These are phyloP conservation scores for Brachionus rubens DNA, from an alignment of 1,140 invertebrate genomes.

Conservation along the genomic window DNA sequence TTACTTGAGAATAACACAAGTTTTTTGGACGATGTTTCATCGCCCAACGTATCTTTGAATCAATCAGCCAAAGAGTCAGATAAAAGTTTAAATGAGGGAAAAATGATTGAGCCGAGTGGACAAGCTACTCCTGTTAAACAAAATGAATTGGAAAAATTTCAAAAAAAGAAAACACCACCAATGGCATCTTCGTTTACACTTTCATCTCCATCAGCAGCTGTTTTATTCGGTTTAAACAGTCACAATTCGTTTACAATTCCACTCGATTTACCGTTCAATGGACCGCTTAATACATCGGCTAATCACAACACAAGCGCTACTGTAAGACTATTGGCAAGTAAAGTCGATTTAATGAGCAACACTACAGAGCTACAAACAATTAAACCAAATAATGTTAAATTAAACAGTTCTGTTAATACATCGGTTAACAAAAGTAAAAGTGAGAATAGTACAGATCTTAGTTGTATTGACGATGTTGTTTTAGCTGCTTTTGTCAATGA, in stretches of 20 bases:
- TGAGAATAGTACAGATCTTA: slow-evolving; percentile 29
- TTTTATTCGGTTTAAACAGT: slow-evolving; percentile 8
- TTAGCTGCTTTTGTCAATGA: slow-evolving; percentile 39
- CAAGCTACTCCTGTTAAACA: neutral
- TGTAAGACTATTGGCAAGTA: neutral
- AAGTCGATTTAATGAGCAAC: slow-evolving; percentile 6
- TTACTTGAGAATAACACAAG: slow-evolving; percentile 7
- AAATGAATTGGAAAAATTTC: neutral
- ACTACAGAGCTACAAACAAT: slow-evolving; percentile 3
- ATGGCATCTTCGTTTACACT: neutral
- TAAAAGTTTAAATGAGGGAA: neutral
- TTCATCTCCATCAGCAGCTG: slow-evolving; percentile 22
- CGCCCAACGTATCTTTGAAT: neutral
- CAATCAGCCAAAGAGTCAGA: neutral
- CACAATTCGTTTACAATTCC: slow-evolving; percentile 15
- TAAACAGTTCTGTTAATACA: neutral
- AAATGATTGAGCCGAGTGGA: neutral
- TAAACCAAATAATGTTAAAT: neutral
- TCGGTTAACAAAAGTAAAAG: neutral
- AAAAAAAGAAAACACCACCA: neutral
- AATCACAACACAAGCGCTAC: slow-evolving; percentile 14
- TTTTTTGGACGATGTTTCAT: neutral
- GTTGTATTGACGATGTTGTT: slow-evolving; percentile 34
- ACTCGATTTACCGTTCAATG: neutral
- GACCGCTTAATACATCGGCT: neutral